Evolutionary conservation across 2,113 vertebrate genomes (phyloP).

Genomic region (Speoplatyrhinus poulsoni): DNA sequence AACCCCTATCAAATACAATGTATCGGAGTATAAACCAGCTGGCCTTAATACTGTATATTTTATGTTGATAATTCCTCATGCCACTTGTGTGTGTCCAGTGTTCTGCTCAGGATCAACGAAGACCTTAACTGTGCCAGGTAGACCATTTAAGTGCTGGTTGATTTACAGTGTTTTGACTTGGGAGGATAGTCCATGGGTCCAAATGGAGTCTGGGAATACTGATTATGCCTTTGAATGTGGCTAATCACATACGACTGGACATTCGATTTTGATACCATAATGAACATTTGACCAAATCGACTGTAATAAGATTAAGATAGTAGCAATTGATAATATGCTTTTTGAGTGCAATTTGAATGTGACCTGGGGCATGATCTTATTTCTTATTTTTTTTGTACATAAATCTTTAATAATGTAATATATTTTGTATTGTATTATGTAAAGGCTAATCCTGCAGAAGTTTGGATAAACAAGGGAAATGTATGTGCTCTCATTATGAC

Average conservation of each 20-base stretch:
- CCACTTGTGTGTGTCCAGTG: background rate
- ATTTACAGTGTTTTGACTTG: conserved; percentile 23
- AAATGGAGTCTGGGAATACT: conserved; percentile 27
- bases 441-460: background rate
- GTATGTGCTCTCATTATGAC: background rate
- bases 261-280: conserved; percentile 2
- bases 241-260: background rate
- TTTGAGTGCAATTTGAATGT: background rate
- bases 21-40: background rate
- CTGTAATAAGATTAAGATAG: background rate
- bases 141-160: conserved; percentile 26
- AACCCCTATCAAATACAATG: background rate
- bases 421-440: conserved; percentile 38
- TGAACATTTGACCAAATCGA: conserved; percentile 16
- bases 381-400: conserved; percentile 31
- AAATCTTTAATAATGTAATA: conserved; percentile 43
- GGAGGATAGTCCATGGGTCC: conserved; percentile 1
- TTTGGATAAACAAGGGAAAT: conserved; percentile 13
- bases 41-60: background rate
- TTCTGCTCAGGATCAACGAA: conserved; percentile 33
- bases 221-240: background rate
- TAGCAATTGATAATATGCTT: conserved; percentile 8
- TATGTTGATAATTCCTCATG: conserved; percentile 43
- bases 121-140: conserved; percentile 43
- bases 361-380: background rate